Conservation (phyloP, 2,797 vertebrate species). For the Zalophus californianus region DNA sequence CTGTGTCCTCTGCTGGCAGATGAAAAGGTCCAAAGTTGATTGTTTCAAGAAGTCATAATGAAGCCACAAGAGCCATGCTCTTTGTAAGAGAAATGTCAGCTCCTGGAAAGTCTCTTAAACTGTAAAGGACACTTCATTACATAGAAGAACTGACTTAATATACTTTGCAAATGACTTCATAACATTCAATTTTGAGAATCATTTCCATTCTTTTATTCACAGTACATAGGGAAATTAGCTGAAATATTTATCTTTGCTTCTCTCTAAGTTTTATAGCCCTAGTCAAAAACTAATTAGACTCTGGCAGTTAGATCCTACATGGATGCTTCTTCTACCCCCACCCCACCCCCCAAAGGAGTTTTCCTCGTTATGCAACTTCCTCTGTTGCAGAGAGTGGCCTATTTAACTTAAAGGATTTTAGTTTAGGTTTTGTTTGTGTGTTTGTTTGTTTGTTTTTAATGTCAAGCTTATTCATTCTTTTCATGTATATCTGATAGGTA, state of each 20-base stretch:
- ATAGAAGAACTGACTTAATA: slow-evolving; percentile 85
- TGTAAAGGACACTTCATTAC: slow-evolving; percentile 84
- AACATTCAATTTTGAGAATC: slow-evolving; percentile 83
- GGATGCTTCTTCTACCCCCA: neutral
- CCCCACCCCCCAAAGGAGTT: neutral
- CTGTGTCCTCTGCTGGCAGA: slow-evolving; percentile 78
- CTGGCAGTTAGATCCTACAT: slow-evolving; percentile 67
- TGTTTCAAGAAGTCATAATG: slow-evolving; percentile 83
- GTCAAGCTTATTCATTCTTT: slow-evolving; percentile 23
- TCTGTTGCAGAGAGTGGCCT: neutral
- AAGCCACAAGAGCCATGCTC: slow-evolving; percentile 81
- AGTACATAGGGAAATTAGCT: slow-evolving; percentile 82
- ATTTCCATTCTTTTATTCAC: slow-evolving; percentile 82
- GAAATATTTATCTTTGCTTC: slow-evolving; percentile 83
- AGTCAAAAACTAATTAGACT: slow-evolving; percentile 85
- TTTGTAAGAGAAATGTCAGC: slow-evolving; percentile 84
- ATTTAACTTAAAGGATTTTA: slow-evolving; percentile 46
- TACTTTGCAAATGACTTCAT: slow-evolving; percentile 83
- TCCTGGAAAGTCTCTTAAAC: slow-evolving; percentile 81
- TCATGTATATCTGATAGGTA: neutral
- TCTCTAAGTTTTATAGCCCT: slow-evolving; percentile 73
- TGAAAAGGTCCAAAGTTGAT: slow-evolving; percentile 83
- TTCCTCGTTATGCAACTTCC: slow-evolving; percentile 44
- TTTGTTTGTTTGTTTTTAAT: neutral
- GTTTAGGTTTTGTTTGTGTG: neutral